Percentiles rank a stretch among this genome's conserved stretches.
These are phyloP conservation scores for Orthonychiurus folsomi DNA, from an alignment of 2,888 invertebrate species.

Conservation along the genomic window DNA sequence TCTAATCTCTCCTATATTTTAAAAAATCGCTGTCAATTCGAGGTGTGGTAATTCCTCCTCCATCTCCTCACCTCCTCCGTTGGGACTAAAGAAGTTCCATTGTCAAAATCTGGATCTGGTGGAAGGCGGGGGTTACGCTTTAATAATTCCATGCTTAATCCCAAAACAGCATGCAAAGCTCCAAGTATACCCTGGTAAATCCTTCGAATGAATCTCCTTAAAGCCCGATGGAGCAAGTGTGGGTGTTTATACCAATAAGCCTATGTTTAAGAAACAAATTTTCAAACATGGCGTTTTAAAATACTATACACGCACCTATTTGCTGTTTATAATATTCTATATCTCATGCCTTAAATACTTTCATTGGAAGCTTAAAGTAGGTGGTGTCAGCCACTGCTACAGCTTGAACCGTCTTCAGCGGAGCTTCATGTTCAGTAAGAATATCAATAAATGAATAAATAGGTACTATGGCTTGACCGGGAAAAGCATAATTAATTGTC, in stretches of 20 bases:
- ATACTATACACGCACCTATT: too few species aligned
- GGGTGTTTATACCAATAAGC: background rate
- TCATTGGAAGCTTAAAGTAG: constrained; percentile 3
- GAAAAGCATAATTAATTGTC: background rate
- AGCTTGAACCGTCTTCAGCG: constrained; percentile 5
- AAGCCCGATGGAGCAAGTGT: background rate
- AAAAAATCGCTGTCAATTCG: too few species aligned
- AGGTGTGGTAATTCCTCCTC: too few species aligned
- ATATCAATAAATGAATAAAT: constrained; percentile 9
- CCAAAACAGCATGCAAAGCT: constrained; percentile 15
- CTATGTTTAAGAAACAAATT: too few species aligned
- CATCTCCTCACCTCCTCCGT: background rate
- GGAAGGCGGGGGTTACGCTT: background rate
- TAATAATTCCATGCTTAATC: constrained; percentile 13
- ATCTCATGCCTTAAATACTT: constrained; percentile 3
- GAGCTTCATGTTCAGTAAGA: constrained; percentile 3
- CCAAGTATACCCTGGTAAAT: constrained; percentile 17
- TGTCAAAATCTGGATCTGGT: background rate
- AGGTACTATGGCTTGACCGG: background rate
- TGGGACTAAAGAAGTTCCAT: background rate
- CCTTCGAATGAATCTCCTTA: constrained; percentile 10
- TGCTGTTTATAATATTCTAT: too few species aligned
- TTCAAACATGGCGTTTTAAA: too few species aligned
- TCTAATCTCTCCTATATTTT: too few species aligned
- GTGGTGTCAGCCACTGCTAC: background rate